phyloP scores from a whole-genome alignment of 2,113 vertebrate species.

The Plecotus auritus region DNA sequence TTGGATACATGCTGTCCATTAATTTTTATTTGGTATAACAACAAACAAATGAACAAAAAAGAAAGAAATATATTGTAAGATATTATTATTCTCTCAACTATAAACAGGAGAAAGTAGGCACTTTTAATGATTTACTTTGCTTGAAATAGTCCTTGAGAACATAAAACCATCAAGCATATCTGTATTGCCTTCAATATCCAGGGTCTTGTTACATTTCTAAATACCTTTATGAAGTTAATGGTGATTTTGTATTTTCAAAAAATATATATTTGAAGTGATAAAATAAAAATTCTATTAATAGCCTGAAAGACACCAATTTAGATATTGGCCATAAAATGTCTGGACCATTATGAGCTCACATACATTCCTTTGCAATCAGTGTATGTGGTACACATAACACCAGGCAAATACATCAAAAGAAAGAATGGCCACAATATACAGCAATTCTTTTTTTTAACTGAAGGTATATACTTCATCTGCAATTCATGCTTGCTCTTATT shows the following conservation, averaged over 20 bases:
- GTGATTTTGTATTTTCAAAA: constrained; percentile 3
- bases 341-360: background rate
- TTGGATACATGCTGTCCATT: background rate
- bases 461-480: background rate
- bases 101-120: background rate
- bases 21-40: background rate
- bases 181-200: background rate
- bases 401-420: background rate
- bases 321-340: background rate
- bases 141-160: background rate
- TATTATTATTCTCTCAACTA: background rate
- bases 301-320: background rate
- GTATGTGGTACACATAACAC: background rate
- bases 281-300: background rate
- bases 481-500: background rate
- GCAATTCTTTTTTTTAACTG: background rate
- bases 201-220: background rate
- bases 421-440: background rate
- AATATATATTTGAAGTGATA: background rate
- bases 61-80: background rate
- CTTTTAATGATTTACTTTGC: background rate
- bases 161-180: background rate
- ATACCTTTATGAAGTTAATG: background rate
- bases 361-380: background rate
- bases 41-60: background rate